Evolutionary conservation across 2,113 vertebrate genomes (phyloP).

Genomic region (Etheostoma cragini): DNA sequence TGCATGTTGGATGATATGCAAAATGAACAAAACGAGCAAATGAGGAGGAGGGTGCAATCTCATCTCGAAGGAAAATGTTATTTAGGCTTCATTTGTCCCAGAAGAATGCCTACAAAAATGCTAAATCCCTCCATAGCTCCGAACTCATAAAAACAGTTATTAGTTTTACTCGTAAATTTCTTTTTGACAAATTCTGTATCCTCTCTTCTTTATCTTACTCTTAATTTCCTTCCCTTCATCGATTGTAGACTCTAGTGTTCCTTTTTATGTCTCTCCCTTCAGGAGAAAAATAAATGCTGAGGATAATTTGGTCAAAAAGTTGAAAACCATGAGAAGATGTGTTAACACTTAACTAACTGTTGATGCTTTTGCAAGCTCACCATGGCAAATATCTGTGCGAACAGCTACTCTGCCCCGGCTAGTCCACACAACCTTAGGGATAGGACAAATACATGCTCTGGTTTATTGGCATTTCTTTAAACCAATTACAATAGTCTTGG

Average conservation of each 20-base stretch:
- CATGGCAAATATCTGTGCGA: constrained; percentile 11
- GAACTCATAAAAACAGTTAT: constrained; percentile 45
- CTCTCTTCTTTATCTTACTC: neutral
- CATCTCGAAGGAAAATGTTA: constrained; percentile 48
- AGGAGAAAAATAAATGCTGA: constrained; percentile 9
- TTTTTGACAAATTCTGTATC: constrained; percentile 25
- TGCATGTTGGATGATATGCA: constrained; percentile 45
- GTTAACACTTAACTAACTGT: neutral
- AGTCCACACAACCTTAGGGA: no score
- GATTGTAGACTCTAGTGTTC: neutral
- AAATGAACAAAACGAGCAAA: constrained; percentile 61
- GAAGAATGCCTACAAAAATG: constrained; percentile 58
- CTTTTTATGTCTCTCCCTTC: neutral
- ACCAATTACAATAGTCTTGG: no score
- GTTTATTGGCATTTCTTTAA: no score
- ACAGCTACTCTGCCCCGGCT: neutral
- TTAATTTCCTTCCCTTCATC: constrained; percentile 2
- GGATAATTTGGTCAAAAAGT: neutral
- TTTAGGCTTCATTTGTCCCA: constrained; percentile 60
- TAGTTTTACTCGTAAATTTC: constrained; percentile 58
- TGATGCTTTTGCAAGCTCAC: constrained; percentile 9
- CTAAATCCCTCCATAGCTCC: constrained; percentile 44
- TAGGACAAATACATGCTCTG: no score
- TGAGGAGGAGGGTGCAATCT: constrained; percentile 22
- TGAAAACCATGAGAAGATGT: constrained; percentile 13